Conservation (phyloP, 35 echinoderm and acorn worm genomes). For the Stichopus chloronotus region DNA sequence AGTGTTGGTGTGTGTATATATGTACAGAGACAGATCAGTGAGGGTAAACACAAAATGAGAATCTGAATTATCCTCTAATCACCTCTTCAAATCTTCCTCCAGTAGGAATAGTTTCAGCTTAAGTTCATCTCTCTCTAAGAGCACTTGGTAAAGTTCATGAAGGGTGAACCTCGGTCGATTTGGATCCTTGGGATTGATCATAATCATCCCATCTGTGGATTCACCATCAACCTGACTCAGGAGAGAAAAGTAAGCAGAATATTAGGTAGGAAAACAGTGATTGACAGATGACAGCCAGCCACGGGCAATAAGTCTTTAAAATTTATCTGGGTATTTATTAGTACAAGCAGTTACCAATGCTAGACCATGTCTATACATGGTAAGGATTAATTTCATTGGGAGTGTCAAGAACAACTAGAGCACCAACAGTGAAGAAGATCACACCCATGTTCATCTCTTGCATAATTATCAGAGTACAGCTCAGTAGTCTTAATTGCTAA, state of each 20-base stretch:
- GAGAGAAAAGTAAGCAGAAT: background rate
- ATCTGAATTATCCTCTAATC: background rate
- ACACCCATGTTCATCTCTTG: too few species aligned
- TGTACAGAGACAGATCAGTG: too few species aligned
- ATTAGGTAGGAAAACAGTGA: background rate
- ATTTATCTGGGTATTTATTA: too few species aligned
- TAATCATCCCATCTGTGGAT: constrained; percentile 62
- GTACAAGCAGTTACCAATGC: too few species aligned
- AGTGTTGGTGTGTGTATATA: too few species aligned
- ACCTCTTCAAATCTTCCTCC: constrained; percentile 37
- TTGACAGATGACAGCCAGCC: background rate
- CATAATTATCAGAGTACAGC: too few species aligned
- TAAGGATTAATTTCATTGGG: too few species aligned
- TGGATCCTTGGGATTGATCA: constrained; percentile 72
- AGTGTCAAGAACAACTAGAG: too few species aligned
- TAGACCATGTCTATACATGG: too few species aligned
- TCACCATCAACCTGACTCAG: background rate
- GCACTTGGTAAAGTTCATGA: constrained; percentile 77
- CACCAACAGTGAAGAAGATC: too few species aligned
- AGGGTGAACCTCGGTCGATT: constrained; percentile 90
- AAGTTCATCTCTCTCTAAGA: constrained; percentile 86
- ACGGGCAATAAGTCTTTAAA: background rate
- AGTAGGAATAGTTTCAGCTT: constrained; percentile 69
- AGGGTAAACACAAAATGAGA: too few species aligned
- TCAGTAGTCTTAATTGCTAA: too few species aligned